These are phyloP conservation scores for Luehdorfia chinensis DNA, from an alignment of 1,140 invertebrate species.

Conservation along the genomic window DNA sequence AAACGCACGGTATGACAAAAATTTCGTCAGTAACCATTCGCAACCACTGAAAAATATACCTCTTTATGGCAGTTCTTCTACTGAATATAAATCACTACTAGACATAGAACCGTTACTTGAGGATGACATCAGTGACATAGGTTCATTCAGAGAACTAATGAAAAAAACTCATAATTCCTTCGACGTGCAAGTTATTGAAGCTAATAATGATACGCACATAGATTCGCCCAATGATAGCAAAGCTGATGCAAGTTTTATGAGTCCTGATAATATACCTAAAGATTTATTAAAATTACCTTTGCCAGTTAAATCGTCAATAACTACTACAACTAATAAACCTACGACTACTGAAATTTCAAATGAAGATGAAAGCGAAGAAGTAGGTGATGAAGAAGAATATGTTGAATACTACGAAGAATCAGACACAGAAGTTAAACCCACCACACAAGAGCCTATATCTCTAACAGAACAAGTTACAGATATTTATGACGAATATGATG, in stretches of 20 bases:
- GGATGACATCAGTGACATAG: slow-evolving; percentile 74
- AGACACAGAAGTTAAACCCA: slow-evolving; percentile 41
- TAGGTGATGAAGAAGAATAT: slow-evolving; percentile 59
- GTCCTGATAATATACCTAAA: slow-evolving; percentile 50
- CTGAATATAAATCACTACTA: slow-evolving; percentile 73
- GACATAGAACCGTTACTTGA: slow-evolving; percentile 77
- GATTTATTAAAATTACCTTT: slow-evolving; percentile 26
- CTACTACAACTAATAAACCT: slow-evolving; percentile 25
- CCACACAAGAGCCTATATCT: slow-evolving; percentile 30
- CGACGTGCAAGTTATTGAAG: slow-evolving; percentile 78
- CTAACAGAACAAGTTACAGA: slow-evolving; percentile 47
- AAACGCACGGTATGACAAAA: slow-evolving; percentile 31
- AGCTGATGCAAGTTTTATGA: slow-evolving; percentile 61
- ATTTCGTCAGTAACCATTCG: slow-evolving; percentile 32
- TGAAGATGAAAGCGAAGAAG: slow-evolving; percentile 33
- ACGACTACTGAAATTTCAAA: slow-evolving; percentile 23
- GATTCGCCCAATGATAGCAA: slow-evolving; percentile 43
- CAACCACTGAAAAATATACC: slow-evolving; percentile 30
- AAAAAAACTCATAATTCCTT: slow-evolving; percentile 71
- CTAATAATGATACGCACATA: slow-evolving; percentile 40
- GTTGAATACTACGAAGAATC: slow-evolving; percentile 67
- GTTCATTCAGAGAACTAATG: slow-evolving; percentile 71
- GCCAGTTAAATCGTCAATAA: slow-evolving; percentile 23
- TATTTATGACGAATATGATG: slow-evolving; percentile 69
- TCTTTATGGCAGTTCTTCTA: slow-evolving; percentile 52